Percentiles rank a stretch among this genome's conserved stretches.
These are phyloP conservation scores for Anthoscopus minutus DNA, from an alignment of 2,113 vertebrate species.

Conservation along the genomic window DNA sequence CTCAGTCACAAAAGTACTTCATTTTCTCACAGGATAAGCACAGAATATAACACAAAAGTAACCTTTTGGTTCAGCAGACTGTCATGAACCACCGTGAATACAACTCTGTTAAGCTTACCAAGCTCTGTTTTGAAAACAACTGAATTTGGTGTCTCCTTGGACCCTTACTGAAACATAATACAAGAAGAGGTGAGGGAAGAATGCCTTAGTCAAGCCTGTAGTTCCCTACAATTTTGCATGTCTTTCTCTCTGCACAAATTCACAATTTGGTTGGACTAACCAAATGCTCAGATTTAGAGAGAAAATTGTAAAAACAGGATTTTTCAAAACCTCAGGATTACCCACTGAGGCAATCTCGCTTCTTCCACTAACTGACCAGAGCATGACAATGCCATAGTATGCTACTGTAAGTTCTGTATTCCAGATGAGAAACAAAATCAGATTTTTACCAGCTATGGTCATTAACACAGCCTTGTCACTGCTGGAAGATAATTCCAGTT, in stretches of 20 bases:
- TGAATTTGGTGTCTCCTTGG: neutral
- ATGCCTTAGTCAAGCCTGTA: neutral
- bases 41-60: neutral
- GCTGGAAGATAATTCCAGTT: neutral
- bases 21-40: neutral
- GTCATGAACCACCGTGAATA: neutral
- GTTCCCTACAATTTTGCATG: neutral
- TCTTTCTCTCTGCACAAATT: neutral
- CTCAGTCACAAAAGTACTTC: neutral
- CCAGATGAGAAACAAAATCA: neutral
- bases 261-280: neutral
- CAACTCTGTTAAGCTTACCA: neutral
- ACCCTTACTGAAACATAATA: neutral
- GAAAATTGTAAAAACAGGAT: neutral
- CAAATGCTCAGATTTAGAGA: neutral
- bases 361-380: neutral
- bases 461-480: neutral
- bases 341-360: neutral
- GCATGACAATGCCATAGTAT: no score
- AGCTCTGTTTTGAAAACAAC: neutral
- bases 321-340: neutral
- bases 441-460: slow-evolving; percentile 12
- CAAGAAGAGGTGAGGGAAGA: neutral
- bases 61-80: neutral
- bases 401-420: neutral